These are phyloP conservation scores for Lepidocolaptes lacrymiger DNA, from an alignment of 2,797 vertebrate species.

Conservation along the genomic window DNA sequence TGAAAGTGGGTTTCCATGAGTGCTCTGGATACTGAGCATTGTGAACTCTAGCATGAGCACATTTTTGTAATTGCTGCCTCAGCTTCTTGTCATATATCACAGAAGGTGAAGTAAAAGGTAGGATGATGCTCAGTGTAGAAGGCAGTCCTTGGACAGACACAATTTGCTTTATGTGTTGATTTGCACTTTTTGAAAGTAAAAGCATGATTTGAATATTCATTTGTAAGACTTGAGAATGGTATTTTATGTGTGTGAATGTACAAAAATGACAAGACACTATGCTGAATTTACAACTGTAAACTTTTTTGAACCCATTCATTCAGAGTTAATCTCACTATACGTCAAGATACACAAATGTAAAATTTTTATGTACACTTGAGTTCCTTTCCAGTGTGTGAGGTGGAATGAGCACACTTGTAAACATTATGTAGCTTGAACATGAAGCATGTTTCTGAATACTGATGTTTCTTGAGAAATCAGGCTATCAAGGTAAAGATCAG, in stretches of 20 bases:
- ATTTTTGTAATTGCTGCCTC: neutral
- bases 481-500: neutral
- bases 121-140: neutral
- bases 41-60: neutral
- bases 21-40: neutral
- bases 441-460: neutral
- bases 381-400: neutral
- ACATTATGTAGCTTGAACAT: neutral
- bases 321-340: neutral
- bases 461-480: neutral
- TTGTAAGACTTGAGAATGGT: neutral
- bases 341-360: neutral
- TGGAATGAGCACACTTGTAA: neutral
- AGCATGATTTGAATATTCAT: neutral
- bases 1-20: neutral
- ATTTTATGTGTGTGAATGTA: neutral
- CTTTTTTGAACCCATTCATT: neutral
- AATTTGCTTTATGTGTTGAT: neutral
- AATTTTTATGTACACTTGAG: neutral
- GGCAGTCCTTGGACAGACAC: neutral
- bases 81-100: neutral
- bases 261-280: neutral
- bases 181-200: neutral
- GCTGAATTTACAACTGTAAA: neutral
- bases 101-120: neutral